Evolutionary conservation across 1,140 invertebrate genomes (phyloP), one percentile per base, ranked within the genome.

Genomic region (Calycopis cecrops): DNA sequence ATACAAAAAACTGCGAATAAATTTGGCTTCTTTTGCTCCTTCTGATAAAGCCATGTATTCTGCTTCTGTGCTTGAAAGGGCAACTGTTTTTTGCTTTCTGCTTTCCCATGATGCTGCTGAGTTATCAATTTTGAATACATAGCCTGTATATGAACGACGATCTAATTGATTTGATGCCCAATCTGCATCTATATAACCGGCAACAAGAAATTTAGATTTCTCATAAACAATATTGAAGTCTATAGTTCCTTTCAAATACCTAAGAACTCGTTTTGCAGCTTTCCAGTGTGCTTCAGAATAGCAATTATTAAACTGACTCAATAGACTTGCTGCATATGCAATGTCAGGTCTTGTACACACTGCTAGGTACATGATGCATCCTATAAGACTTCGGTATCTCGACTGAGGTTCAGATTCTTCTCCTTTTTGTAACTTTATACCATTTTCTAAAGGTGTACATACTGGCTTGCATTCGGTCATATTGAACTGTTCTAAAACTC

Each of bases 131-230:
- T 50, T 65, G 57, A 63, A 71, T 0, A 60, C 48, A 50, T 51
- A 67, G 8, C 63, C 68, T 16, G 60, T 67, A 14, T 62, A 67
- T 7, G 65, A 67, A 7, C 33, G 51, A 8, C 59, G 35, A 42
- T 70, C 65, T 12, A 60, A 9, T 3, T 66, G 35, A 54, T 52
- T 52, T 1, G 38, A 34, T 11, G 49, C 62, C 61, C 60, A 64
- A 37, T 68, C 60, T 11, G 62, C 62, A 61, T 68, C 65, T 10
- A 55, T 50, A 55, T 62, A 65, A 18, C 28, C 62, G n/a, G 54
- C 49, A 28, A 67, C 16, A 14, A 1, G 14, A 21, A 55, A 9
- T 4, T 0, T 10, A 3, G 28, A 21, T 55, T 59, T 67, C 9
- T 55, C 3, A 55, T 54, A 67, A 3, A 51, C 11, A 16, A 51